These are phyloP conservation scores for Pterocles burchelli DNA, from an alignment of 2,113 vertebrate species.

Conservation along the genomic window DNA sequence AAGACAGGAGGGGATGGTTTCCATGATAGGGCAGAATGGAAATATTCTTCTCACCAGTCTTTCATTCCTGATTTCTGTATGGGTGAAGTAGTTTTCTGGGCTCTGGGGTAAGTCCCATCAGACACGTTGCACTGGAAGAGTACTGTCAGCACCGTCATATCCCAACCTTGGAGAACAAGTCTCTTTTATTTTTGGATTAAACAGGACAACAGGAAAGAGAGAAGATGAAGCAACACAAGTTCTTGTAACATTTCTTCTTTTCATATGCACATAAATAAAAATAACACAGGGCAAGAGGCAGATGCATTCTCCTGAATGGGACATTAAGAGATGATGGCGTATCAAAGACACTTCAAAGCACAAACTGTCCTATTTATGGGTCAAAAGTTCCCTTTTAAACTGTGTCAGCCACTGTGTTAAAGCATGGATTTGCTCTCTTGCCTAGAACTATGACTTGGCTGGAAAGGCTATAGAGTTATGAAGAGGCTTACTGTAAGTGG, in stretches of 20 bases:
- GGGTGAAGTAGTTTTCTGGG: background rate
- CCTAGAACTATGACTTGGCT: background rate
- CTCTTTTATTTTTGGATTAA: background rate
- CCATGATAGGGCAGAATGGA: background rate
- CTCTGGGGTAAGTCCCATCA: background rate
- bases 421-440: background rate
- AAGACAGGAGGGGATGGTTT: background rate
- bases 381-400: background rate
- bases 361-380: background rate
- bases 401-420: background rate
- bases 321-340: background rate
- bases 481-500: background rate
- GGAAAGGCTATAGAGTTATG: background rate
- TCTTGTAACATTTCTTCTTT: background rate
- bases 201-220: background rate
- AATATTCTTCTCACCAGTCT: background rate
- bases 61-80: background rate
- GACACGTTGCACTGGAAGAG: background rate
- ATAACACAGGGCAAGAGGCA: background rate
- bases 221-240: background rate
- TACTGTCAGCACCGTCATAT: background rate
- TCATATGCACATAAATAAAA: background rate
- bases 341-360: background rate
- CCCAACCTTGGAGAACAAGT: background rate
- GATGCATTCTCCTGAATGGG: background rate